Evolutionary conservation across 2,888 invertebrate genomes (phyloP).

Genomic region (Sturmia bella): DNA sequence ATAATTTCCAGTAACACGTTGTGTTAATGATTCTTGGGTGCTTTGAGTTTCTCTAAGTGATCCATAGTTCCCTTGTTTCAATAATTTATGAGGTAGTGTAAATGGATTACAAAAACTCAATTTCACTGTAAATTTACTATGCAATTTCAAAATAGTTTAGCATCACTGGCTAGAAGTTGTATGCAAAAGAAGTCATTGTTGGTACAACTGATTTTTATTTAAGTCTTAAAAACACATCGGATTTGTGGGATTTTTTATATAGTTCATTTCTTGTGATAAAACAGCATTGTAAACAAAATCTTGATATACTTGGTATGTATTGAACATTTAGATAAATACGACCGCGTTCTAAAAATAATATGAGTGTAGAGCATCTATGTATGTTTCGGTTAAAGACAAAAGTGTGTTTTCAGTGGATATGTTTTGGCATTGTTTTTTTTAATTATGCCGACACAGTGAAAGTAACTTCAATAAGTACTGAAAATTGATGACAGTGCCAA

Average conservation of each 20-base stretch:
- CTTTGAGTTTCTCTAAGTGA: too few species aligned
- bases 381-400: neutral
- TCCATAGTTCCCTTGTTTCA: too few species aligned
- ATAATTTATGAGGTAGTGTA: too few species aligned
- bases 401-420: conserved; percentile 25
- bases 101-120: too few species aligned
- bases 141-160: conserved; percentile 5
- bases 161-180: conserved; percentile 66
- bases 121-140: neutral
- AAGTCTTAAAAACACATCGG: conserved; percentile 66
- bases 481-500: too few species aligned
- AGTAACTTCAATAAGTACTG: conserved; percentile 20
- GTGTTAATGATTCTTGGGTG: too few species aligned
- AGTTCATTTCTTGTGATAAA: conserved; percentile 61
- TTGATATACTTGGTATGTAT: conserved; percentile 65
- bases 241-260: conserved; percentile 57
- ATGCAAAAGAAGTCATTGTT: conserved; percentile 63
- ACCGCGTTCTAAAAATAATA: neutral
- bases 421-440: conserved; percentile 56
- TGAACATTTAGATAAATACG: neutral
- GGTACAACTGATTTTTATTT: conserved; percentile 68
- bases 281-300: conserved; percentile 67
- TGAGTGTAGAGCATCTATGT: neutral
- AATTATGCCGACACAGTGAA: conserved; percentile 63
- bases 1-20: too few species aligned